A percentile compares a stretch with the other conserved stretches of the same genome.
phyloP scores from a whole-genome alignment of 2,888 invertebrate species.

The Lumbricus terrestris region DNA sequence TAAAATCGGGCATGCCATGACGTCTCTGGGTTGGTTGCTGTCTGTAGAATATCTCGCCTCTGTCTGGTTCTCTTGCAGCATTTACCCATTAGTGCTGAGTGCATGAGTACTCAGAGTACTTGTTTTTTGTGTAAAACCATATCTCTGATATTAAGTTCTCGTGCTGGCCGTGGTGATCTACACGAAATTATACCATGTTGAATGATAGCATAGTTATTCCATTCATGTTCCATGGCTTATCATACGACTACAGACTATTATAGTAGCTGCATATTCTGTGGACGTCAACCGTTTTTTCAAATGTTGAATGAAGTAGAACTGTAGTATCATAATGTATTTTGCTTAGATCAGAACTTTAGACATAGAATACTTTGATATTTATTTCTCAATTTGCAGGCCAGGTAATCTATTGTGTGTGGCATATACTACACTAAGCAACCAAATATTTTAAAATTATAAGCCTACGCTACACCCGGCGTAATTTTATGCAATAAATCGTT shows the following conservation, averaged over 20 bases:
- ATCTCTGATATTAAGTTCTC: background rate
- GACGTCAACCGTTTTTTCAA: background rate
- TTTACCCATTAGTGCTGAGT: background rate
- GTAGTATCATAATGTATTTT: too few species aligned
- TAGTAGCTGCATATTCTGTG: background rate
- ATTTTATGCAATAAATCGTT: too few species aligned
- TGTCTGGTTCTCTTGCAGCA: too few species aligned
- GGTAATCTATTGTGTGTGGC: too few species aligned
- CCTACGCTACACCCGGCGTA: background rate
- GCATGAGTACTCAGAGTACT: background rate
- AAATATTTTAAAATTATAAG: background rate
- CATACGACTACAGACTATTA: background rate
- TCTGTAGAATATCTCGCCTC: too few species aligned
- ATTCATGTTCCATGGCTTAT: too few species aligned
- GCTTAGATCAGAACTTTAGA: too few species aligned
- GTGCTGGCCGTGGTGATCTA: background rate
- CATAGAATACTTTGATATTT: too few species aligned
- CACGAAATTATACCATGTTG: too few species aligned
- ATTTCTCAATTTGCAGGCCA: too few species aligned
- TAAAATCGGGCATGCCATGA: background rate
- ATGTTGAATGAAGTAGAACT: too few species aligned
- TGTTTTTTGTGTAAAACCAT: background rate
- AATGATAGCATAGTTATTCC: too few species aligned
- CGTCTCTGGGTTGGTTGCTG: background rate
- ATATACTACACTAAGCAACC: background rate